Percentiles rank a stretch among this genome's conserved stretches.
Evolutionary conservation across 2,113 vertebrate genomes (phyloP).

Genomic region (Mormyrus lacerda): DNA sequence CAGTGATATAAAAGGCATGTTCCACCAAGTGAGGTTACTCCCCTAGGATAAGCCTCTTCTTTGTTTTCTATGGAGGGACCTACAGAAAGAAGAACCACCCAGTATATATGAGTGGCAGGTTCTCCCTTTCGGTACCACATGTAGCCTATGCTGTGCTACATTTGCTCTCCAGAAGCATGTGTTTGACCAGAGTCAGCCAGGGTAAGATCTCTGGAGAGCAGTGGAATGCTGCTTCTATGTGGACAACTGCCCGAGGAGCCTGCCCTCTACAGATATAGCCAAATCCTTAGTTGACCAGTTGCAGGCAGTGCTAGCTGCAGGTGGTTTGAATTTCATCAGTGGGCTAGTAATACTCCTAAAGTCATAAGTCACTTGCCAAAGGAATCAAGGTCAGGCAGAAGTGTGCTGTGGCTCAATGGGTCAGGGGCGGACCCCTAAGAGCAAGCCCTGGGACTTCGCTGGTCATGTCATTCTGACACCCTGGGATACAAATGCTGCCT

Average conservation of each 20-base stretch:
- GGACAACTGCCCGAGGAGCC: background rate
- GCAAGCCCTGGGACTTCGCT: background rate
- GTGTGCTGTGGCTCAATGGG: background rate
- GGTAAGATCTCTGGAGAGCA: background rate
- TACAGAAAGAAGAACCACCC: background rate
- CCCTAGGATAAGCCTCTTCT: background rate
- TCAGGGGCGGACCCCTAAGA: background rate
- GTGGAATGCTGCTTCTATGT: background rate
- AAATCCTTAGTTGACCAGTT: background rate
- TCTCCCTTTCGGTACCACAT: background rate
- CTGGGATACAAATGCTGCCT: too few species aligned
- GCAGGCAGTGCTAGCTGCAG: background rate
- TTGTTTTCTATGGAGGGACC: background rate
- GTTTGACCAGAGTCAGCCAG: background rate
- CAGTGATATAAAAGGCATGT: background rate
- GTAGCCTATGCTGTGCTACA: background rate
- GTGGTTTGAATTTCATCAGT: too few species aligned
- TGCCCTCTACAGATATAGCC: background rate
- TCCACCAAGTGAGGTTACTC: background rate
- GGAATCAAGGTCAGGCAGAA: background rate
- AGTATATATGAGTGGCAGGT: background rate
- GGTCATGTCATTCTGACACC: background rate
- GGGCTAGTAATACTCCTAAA: background rate
- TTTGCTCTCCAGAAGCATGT: background rate
- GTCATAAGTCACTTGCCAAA: background rate